Evolutionary conservation across 1,140 invertebrate species (phyloP).

Genomic region (Oryctes rhinoceros): DNA sequence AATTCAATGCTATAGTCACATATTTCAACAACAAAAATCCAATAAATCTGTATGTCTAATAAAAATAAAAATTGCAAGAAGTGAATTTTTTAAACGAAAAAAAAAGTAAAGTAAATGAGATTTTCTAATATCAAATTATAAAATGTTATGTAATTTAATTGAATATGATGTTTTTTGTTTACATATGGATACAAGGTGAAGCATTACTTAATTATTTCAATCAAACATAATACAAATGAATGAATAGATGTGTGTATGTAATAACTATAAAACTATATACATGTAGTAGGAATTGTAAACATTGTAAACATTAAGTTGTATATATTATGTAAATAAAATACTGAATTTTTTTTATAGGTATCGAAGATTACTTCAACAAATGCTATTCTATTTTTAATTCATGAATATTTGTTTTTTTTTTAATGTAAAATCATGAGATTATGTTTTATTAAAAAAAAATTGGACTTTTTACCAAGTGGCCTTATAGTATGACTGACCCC

Average conservation of each 20-base stretch:
- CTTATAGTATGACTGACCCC: not conserved
- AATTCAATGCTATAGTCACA: no score
- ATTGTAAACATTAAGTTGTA: not conserved
- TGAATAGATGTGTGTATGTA: not conserved
- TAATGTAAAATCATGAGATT: not conserved
- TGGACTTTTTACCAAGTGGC: slow-evolving; percentile 3
- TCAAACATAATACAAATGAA: not conserved
- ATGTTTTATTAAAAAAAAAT: not conserved
- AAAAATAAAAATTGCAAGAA: no score
- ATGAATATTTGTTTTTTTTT: not conserved
- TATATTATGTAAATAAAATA: not conserved
- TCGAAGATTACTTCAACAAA: no score
- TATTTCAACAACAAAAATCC: no score
- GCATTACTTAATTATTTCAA: not conserved
- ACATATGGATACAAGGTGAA: not conserved
- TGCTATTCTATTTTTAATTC: not conserved
- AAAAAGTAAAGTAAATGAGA: no score
- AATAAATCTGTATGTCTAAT: no score
- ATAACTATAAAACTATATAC: not conserved
- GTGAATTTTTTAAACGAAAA: no score
- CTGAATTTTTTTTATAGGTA: no score
- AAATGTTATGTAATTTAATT: no score
- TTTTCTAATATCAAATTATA: no score
- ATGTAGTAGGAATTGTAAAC: not conserved
- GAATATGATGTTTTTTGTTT: no score